Percentiles rank a stretch among this genome's conserved stretches.
Conservation (phyloP, 1,140 invertebrate species). For the Drosophila ficusphila region DNA sequence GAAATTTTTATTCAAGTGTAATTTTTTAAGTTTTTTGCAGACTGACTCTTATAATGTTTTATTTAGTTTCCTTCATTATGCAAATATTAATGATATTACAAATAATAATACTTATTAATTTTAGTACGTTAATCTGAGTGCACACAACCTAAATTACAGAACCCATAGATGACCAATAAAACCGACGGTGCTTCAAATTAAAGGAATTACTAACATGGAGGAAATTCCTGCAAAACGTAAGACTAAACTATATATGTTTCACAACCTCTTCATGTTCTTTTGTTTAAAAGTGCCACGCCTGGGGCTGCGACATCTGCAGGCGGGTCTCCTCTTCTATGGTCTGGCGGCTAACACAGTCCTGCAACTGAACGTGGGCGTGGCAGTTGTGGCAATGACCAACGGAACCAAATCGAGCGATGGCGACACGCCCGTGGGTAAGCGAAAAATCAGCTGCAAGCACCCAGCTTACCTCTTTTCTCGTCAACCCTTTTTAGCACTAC, state of each 20-base stretch:
- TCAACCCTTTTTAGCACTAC: conserved; percentile 67
- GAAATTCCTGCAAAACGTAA: conserved; percentile 45
- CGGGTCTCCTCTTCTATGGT: conserved; percentile 87
- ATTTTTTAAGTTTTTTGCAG: too few species aligned
- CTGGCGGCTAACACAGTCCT: conserved; percentile 87
- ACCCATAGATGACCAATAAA: background rate
- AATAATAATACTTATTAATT: too few species aligned
- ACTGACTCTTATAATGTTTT: too few species aligned
- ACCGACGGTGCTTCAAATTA: background rate
- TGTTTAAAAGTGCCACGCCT: conserved; percentile 68
- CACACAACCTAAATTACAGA: too few species aligned
- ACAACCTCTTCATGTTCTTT: background rate
- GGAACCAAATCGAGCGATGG: conserved; percentile 46
- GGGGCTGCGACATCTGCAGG: conserved; percentile 88
- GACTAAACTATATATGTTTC: background rate
- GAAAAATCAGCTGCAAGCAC: background rate
- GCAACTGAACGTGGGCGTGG: conserved; percentile 88
- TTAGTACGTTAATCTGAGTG: too few species aligned
- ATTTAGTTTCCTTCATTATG: too few species aligned
- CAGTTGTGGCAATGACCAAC: conserved; percentile 85
- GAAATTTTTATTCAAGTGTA: conserved; percentile 1
- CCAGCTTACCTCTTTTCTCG: background rate
- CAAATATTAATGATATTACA: too few species aligned
- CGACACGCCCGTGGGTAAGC: conserved; percentile 73
- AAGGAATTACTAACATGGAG: conserved; percentile 36